A percentile compares a stretch with the other conserved stretches of the same genome.
These are phyloP conservation scores for Drosophila macrospina DNA, from an alignment of 2,888 invertebrate genomes.

Conservation along the genomic window DNA sequence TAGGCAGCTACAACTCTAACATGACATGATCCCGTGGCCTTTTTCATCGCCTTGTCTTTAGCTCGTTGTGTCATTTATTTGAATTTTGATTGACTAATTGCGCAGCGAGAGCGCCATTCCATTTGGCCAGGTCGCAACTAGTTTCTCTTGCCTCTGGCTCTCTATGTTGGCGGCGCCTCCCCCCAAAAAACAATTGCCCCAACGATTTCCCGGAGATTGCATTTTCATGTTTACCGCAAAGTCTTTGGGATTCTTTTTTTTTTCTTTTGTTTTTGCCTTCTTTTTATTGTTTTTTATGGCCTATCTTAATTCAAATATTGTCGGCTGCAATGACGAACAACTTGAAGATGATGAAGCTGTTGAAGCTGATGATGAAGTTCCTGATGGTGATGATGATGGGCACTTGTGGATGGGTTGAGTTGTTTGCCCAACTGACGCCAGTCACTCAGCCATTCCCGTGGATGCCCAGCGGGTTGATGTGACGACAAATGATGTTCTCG, in stretches of 20 bases:
- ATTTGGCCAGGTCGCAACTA: slow-evolving; percentile 37
- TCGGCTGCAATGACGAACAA: slow-evolving; percentile 54
- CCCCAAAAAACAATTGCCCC: slow-evolving; percentile 2
- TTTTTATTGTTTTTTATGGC: slow-evolving; percentile 50
- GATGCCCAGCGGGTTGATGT: slow-evolving; percentile 5
- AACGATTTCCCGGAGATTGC: not conserved
- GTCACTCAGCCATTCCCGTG: slow-evolving; percentile 58
- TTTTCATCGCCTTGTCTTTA: slow-evolving; percentile 68
- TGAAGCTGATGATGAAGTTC: slow-evolving; percentile 20
- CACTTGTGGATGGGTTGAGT: slow-evolving; percentile 18
- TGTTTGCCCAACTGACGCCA: slow-evolving; percentile 71
- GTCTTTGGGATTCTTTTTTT: not conserved
- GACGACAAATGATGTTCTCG: slow-evolving; percentile 26
- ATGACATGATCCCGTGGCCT: slow-evolving; percentile 76
- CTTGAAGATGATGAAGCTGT: slow-evolving; percentile 11
- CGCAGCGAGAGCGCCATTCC: slow-evolving; percentile 73
- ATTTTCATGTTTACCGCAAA: slow-evolving; percentile 59
- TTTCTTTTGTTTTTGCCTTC: slow-evolving; percentile 3
- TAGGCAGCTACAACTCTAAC: slow-evolving; percentile 46
- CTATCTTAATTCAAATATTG: slow-evolving; percentile 82
- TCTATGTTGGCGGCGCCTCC: slow-evolving; percentile 8
- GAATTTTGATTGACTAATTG: slow-evolving; percentile 82
- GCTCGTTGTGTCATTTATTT: slow-evolving; percentile 64
- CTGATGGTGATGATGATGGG: slow-evolving; percentile 32
- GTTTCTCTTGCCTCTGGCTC: not conserved